These are phyloP conservation scores for Xenops minutus DNA, from an alignment of 2,797 vertebrate genomes.

Conservation along the genomic window DNA sequence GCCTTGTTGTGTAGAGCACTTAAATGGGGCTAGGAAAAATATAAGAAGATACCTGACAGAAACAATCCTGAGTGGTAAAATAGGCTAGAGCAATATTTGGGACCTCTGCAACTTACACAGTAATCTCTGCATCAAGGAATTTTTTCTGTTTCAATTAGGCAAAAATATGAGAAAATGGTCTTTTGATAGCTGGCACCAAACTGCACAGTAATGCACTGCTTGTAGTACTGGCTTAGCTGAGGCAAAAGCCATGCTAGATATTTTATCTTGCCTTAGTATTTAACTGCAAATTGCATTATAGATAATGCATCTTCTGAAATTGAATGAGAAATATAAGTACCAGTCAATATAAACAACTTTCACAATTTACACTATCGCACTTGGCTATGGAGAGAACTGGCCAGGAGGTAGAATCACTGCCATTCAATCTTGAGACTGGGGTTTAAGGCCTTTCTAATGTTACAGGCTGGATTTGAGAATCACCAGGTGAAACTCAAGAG, in stretches of 20 bases:
- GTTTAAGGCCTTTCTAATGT: background rate
- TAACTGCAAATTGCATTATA: background rate
- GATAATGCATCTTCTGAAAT: background rate
- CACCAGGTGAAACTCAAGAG: background rate
- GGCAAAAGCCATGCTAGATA: background rate
- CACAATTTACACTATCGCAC: background rate
- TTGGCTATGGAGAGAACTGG: background rate
- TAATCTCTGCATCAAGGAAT: background rate
- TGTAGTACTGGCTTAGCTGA: background rate
- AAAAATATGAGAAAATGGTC: background rate
- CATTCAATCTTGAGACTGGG: background rate
- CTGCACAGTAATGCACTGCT: background rate
- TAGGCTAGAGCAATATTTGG: background rate
- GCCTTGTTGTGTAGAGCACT: background rate
- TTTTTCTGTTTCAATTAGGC: background rate
- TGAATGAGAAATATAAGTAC: background rate
- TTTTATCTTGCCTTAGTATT: background rate
- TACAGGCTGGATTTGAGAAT: background rate
- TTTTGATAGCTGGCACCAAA: background rate
- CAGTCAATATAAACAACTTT: background rate
- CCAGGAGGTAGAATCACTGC: background rate
- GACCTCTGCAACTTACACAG: background rate
- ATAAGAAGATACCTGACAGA: background rate
- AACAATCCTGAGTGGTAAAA: background rate
- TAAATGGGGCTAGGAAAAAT: background rate